These are phyloP conservation scores for Neoaliturus tenellus DNA, from an alignment of 2,888 invertebrate genomes.

Conservation along the genomic window DNA sequence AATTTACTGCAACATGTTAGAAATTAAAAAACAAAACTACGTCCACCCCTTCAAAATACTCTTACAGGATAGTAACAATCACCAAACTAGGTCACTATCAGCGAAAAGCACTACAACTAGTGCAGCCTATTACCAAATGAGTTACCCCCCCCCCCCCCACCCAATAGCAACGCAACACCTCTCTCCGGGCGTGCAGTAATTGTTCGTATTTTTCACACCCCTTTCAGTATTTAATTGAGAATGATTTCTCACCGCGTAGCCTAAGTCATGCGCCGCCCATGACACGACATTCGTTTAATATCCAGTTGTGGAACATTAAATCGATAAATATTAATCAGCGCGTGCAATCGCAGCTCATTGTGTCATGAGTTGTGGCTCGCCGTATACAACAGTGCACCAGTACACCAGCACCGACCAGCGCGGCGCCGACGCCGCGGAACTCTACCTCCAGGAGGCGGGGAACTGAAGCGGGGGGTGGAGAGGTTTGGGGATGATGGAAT, in stretches of 20 bases:
- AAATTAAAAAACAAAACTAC: too few relatives aligned
- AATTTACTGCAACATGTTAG: too few relatives aligned
- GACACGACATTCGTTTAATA: constrained; percentile 34
- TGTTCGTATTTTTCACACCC: constrained; percentile 34
- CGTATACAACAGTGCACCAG: constrained; percentile 27
- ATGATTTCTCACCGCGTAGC: constrained; percentile 15
- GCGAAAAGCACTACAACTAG: too few relatives aligned
- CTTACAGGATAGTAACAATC: too few relatives aligned
- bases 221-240: constrained; percentile 35
- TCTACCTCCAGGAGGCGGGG: too few relatives aligned
- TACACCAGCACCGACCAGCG: neutral
- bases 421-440: neutral
- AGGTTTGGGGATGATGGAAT: too few relatives aligned
- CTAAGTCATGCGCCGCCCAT: constrained; percentile 9
- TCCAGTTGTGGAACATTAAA: constrained; percentile 41
- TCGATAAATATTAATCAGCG: constrained; percentile 39
- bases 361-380: neutral
- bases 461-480: too few relatives aligned
- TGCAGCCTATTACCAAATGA: too few relatives aligned
- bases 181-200: neutral
- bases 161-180: neutral
- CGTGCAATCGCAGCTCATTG: constrained; percentile 26
- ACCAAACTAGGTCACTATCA: too few relatives aligned
- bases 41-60: too few relatives aligned
- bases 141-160: too few relatives aligned